A percentile compares a stretch with the other conserved stretches of the same genome.
These are phyloP conservation scores for Athalia circularis DNA, from an alignment of 2,888 invertebrate species.

Conservation along the genomic window DNA sequence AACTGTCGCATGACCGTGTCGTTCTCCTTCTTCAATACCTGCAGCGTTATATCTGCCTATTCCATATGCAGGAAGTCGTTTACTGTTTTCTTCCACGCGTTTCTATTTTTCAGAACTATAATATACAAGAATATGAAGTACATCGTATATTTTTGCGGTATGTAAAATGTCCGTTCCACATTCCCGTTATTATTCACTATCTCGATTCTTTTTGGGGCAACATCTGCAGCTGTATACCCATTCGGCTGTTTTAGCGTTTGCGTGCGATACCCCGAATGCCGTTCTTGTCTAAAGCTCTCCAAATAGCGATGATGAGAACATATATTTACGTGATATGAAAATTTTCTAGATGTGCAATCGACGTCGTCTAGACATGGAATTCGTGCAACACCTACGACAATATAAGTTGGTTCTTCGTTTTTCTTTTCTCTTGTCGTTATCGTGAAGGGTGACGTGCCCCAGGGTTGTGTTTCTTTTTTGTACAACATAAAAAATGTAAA, in stretches of 20 bases:
- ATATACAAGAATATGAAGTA: too few species aligned
- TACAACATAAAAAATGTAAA: slow-evolving; percentile 19
- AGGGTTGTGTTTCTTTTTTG: not conserved
- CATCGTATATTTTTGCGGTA: too few species aligned
- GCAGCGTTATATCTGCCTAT: too few species aligned
- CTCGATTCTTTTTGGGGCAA: not conserved
- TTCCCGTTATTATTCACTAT: slow-evolving; percentile 1
- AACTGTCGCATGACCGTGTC: slow-evolving; percentile 39
- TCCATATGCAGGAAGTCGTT: too few species aligned
- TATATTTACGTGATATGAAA: slow-evolving; percentile 18
- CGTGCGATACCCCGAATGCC: slow-evolving; percentile 3
- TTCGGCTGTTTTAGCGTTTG: not conserved
- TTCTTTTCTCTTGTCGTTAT: slow-evolving; percentile 1
- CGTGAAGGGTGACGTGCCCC: slow-evolving; percentile 6
- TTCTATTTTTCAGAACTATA: too few species aligned
- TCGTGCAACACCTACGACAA: slow-evolving; percentile 27
- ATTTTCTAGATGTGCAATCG: slow-evolving; percentile 28
- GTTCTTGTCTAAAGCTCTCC: slow-evolving; percentile 14
- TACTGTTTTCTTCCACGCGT: too few species aligned
- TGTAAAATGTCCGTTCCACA: slow-evolving; percentile 6
- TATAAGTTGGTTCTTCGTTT: too few species aligned
- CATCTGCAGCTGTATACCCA: not conserved
- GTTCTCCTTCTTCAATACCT: not conserved
- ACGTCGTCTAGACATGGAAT: slow-evolving; percentile 35
- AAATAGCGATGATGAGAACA: slow-evolving; percentile 17